These are phyloP conservation scores for Arrhamphus sclerolepis DNA, from an alignment of 2,797 vertebrate species.

Conservation along the genomic window DNA sequence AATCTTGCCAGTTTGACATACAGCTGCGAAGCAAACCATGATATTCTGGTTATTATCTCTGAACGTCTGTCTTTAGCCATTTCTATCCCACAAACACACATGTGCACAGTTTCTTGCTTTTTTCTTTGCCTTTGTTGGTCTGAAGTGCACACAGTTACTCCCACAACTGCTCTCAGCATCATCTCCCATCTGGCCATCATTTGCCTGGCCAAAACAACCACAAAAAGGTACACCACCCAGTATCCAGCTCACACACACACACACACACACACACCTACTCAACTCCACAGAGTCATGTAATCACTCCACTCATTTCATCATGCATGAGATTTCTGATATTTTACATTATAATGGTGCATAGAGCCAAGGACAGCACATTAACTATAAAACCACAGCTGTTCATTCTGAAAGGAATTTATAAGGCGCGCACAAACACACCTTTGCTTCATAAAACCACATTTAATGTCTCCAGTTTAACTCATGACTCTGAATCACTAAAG, in stretches of 20 bases:
- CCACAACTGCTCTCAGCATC: conserved; percentile 17
- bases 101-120: conserved; percentile 6
- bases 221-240: conserved; percentile 13
- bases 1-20: no score
- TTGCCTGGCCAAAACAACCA: conserved; percentile 40
- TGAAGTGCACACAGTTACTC: conserved; percentile 23
- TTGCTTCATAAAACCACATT: conserved; percentile 1
- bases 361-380: not conserved
- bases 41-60: not conserved
- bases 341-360: conserved; percentile 3
- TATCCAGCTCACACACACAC: conserved; percentile 5
- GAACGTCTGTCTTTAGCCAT: not conserved
- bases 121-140: conserved; percentile 8
- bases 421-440: conserved; percentile 9
- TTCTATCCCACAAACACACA: conserved; percentile 18
- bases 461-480: not conserved
- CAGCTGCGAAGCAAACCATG: no score
- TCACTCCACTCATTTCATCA: conserved; percentile 14
- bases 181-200: conserved; percentile 57
- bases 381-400: conserved; percentile 43
- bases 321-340: conserved; percentile 5
- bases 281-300: conserved; percentile 3
- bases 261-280: conserved; percentile 6
- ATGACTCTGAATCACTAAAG: not conserved
- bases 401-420: conserved; percentile 11